Percentiles rank a stretch among this genome's conserved stretches.
These are phyloP conservation scores for Zelostemma sp. DNA, from an alignment of 1,140 invertebrate species.

Conservation along the genomic window DNA sequence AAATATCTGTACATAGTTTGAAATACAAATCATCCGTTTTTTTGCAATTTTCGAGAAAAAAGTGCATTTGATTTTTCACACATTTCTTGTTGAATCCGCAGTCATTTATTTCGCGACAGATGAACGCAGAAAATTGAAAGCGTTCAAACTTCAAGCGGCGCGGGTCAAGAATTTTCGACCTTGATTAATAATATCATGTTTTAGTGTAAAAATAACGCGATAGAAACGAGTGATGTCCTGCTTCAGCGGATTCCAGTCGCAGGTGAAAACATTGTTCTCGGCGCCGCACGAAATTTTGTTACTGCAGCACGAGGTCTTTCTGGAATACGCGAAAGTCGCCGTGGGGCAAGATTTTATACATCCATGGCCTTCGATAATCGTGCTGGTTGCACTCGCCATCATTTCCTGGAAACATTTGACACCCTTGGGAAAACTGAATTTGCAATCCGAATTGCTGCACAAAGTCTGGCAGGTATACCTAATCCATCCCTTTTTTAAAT, in stretches of 20 bases:
- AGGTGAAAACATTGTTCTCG: slow-evolving; percentile 52
- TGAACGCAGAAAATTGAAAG: too few relatives aligned
- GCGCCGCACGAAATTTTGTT: slow-evolving; percentile 57
- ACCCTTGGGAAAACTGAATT: slow-evolving; percentile 13
- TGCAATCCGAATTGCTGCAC: slow-evolving; percentile 26
- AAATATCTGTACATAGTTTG: slow-evolving; percentile 59
- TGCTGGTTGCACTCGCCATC: slow-evolving; percentile 47
- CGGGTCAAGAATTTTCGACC: not conserved
- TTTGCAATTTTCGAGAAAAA: too few relatives aligned
- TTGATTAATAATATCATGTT: too few relatives aligned
- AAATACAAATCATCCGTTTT: not conserved
- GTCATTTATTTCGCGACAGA: too few relatives aligned
- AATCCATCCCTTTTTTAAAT: too few relatives aligned
- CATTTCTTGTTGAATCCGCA: too few relatives aligned
- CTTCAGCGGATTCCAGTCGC: slow-evolving; percentile 49
- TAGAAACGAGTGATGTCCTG: slow-evolving; percentile 53
- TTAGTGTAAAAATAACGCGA: not conserved
- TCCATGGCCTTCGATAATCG: slow-evolving; percentile 58
- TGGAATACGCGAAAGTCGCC: slow-evolving; percentile 59
- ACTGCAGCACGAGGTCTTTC: slow-evolving; percentile 56
- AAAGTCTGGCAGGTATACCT: slow-evolving; percentile 56
- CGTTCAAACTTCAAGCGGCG: too few relatives aligned
- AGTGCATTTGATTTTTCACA: too few relatives aligned
- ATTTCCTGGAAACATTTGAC: slow-evolving; percentile 54
- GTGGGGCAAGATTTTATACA: slow-evolving; percentile 63